These are phyloP conservation scores for Meloidogyne exigua DNA, from an alignment of 1,140 invertebrate genomes.

Conservation along the genomic window DNA sequence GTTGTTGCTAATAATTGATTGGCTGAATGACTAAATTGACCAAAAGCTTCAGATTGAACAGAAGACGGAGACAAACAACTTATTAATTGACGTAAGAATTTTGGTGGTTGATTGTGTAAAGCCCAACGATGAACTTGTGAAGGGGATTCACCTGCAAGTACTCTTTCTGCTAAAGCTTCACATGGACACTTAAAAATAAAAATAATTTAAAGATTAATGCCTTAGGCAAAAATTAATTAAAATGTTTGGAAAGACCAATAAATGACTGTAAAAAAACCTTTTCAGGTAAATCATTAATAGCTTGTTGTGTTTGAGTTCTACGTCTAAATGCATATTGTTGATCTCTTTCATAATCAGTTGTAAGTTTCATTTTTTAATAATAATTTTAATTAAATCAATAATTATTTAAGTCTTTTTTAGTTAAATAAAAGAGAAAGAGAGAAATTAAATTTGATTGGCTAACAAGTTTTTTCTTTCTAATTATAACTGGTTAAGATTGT, in stretches of 20 bases:
- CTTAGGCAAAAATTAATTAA: background rate
- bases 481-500: no score
- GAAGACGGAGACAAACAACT: background rate
- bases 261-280: background rate
- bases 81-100: conserved; percentile 9
- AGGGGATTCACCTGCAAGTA: conserved; percentile 23
- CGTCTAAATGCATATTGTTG: conserved; percentile 8
- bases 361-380: conserved; percentile 20
- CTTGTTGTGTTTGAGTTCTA: background rate
- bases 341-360: conserved; percentile 17
- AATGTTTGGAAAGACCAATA: background rate
- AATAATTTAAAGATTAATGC: background rate
- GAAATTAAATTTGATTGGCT: background rate
- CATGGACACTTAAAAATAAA: conserved; percentile 14
- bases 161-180: conserved; percentile 15
- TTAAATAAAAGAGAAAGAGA: background rate
- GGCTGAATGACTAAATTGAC: conserved; percentile 26
- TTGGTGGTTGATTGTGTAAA: conserved; percentile 23
- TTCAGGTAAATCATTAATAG: background rate
- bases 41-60: conserved; percentile 4
- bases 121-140: conserved; percentile 16
- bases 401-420: no score
- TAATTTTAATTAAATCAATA: background rate
- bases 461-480: no score
- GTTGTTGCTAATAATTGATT: conserved; percentile 4